phyloP scores from a whole-genome alignment of 2,888 invertebrate genomes.

The Tiliacea citrago region DNA sequence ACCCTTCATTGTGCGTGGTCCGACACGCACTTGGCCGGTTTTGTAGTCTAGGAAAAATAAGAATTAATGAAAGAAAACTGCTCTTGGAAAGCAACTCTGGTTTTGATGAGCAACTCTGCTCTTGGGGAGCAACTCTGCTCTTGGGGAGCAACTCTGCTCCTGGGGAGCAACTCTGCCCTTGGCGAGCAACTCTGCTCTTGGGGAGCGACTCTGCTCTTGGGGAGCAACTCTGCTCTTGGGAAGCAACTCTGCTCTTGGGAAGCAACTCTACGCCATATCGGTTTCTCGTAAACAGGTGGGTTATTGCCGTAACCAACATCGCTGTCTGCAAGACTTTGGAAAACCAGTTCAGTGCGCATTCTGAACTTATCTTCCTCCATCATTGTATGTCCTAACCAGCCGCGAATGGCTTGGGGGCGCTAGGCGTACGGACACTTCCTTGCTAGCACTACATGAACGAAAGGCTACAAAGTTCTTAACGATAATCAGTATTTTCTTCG shows the following conservation, averaged over 20 bases:
- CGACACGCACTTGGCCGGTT: no score
- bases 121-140: no score
- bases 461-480: constrained; percentile 7
- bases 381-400: neutral
- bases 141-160: no score
- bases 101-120: no score
- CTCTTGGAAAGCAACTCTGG: neutral
- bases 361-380: neutral
- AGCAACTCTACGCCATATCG: neutral
- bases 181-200: no score
- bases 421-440: neutral
- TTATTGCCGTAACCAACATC: neutral
- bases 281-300: no score
- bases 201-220: no score
- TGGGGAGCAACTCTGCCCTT: no score
- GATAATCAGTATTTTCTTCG: constrained; percentile 11
- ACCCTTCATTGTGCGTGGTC: no score
- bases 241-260: no score
- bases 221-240: no score
- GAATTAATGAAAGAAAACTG: neutral
- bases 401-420: neutral
- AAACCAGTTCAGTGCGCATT: neutral
- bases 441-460: neutral
- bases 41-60: no score
- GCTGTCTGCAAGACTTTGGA: neutral